Evolutionary conservation across 2,797 vertebrate genomes (phyloP).

Genomic region (Vipera ursinii): DNA sequence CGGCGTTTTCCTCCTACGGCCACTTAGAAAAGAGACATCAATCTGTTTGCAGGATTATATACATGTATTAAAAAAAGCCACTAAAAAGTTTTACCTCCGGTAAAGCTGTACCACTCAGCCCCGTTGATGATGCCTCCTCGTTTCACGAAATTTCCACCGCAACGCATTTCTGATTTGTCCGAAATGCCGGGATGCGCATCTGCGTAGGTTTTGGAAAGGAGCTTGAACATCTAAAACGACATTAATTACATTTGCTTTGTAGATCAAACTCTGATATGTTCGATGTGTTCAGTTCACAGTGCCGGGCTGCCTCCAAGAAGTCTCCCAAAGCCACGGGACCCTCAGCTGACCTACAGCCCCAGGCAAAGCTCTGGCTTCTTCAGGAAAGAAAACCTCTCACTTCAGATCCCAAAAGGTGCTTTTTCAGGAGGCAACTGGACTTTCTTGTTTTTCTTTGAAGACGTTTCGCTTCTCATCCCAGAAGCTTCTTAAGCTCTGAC

Average conservation of each 20-base stretch:
- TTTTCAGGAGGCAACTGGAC: no score
- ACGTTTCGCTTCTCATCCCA: no score
- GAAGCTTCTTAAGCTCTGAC: no score
- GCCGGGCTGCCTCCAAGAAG: no score
- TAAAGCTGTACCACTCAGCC: slow-evolving; percentile 96
- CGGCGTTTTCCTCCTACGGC: background rate
- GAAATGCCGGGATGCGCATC: slow-evolving; percentile 89
- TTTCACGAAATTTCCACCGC: slow-evolving; percentile 86
- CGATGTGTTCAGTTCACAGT: background rate
- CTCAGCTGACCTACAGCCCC: background rate
- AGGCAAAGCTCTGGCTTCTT: background rate
- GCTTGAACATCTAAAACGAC: slow-evolving; percentile 80
- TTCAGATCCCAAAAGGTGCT: no score
- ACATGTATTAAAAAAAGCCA: background rate
- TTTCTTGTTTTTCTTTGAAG: no score
- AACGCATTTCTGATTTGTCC: slow-evolving; percentile 84
- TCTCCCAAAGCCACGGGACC: background rate
- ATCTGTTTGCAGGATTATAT: background rate
- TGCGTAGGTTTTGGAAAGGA: slow-evolving; percentile 89
- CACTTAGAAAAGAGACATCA: background rate
- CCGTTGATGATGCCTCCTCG: slow-evolving; percentile 91
- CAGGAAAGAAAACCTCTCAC: no score
- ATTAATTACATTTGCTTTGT: background rate
- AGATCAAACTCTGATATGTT: background rate
- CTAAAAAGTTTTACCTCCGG: slow-evolving; percentile 80